Percentiles rank a stretch among this genome's conserved stretches.
Evolutionary conservation across 2,113 vertebrate species (phyloP).

Genomic region (Poicephalus meyeri): DNA sequence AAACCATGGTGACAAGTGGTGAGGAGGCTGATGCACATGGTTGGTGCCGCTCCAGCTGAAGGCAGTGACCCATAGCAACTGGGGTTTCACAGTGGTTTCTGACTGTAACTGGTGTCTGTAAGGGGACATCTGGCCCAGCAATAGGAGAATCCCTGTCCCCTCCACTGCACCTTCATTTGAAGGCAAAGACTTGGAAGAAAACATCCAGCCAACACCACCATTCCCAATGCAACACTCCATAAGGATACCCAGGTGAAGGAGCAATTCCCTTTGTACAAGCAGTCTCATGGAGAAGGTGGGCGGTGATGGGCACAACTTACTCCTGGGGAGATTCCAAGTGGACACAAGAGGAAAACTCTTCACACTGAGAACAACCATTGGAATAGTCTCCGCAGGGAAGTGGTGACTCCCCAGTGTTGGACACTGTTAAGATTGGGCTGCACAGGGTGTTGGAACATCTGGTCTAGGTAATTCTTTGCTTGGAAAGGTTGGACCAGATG

Average conservation of each 20-base stretch:
- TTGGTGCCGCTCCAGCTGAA: neutral
- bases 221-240: fast-evolving
- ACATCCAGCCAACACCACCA: neutral
- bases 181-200: neutral
- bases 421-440: neutral
- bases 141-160: neutral
- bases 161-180: fast-evolving
- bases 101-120: neutral
- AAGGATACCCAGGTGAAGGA: neutral
- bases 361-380: neutral
- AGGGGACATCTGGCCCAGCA: neutral
- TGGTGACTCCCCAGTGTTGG: neutral
- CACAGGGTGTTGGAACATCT: neutral
- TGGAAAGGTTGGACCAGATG: neutral
- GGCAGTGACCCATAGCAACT: neutral
- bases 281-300: neutral
- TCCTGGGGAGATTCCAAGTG: neutral
- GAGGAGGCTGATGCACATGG: neutral
- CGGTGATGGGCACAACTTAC: neutral
- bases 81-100: neutral
- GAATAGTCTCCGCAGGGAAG: neutral
- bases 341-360: neutral
- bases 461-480: neutral
- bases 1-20: neutral
- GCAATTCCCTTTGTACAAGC: neutral